These are phyloP conservation scores for Leptosomus discolor DNA, from an alignment of 2,113 vertebrate species.

Conservation along the genomic window DNA sequence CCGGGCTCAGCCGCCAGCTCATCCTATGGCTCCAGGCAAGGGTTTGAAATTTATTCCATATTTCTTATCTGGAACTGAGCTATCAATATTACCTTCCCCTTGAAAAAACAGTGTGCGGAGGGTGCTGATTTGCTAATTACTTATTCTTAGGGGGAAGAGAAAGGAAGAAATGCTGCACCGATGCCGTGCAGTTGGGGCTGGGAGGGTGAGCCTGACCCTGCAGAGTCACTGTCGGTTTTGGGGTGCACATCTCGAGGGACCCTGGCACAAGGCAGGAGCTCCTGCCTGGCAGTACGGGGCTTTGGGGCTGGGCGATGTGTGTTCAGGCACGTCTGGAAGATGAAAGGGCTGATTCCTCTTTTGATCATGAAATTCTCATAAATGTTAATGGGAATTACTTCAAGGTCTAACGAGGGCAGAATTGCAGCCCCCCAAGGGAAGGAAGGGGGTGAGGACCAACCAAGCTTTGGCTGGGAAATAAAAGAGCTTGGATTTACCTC, in stretches of 20 bases:
- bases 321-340: conserved; percentile 60
- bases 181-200: rapidly evolving
- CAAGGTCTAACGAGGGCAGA: conserved; percentile 25
- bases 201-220: neutral
- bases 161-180: neutral
- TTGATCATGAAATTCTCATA: conserved; percentile 73
- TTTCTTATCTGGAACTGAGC: neutral
- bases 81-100: neutral
- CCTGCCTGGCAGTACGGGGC: neutral
- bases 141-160: neutral
- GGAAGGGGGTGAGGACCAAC: neutral
- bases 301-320: neutral
- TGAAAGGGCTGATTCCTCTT: conserved; percentile 63
- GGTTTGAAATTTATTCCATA: neutral
- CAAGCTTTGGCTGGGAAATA: neutral
- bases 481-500: neutral
- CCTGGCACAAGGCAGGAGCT: neutral
- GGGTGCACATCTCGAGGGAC: neutral
- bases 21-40: neutral
- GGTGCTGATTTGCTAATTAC: neutral
- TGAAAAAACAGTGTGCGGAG: neutral
- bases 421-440: conserved; percentile 3
- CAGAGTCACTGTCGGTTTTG: rapidly evolving
- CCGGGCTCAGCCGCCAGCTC: neutral
- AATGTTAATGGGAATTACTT: conserved; percentile 70